Percentiles rank a stretch among this genome's conserved stretches.
Conservation (phyloP, 2,113 vertebrate species). For the Nanger granti region DNA sequence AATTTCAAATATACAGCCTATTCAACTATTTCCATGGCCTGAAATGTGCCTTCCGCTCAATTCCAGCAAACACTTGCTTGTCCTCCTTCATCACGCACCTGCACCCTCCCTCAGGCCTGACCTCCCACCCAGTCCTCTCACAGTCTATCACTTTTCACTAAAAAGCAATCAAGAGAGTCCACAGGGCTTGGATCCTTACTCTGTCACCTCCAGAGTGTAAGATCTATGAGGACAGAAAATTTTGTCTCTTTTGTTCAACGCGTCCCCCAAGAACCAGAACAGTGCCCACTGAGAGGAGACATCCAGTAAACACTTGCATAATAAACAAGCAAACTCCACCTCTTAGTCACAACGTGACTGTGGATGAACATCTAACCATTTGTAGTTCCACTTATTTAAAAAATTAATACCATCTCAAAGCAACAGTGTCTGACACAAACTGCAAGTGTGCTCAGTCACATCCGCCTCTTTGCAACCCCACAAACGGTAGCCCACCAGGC, state of each 20-base stretch:
- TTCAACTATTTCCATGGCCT: not conserved
- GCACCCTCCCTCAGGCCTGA: not conserved
- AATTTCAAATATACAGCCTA: not conserved
- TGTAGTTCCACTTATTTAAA: not conserved
- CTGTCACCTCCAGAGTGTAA: not conserved
- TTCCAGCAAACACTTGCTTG: not conserved
- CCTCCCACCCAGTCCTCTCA: not conserved
- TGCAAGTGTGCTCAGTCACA: not conserved
- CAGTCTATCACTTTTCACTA: not conserved
- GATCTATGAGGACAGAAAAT: not conserved
- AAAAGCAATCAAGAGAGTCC: not conserved
- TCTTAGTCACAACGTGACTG: not conserved
- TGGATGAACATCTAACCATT: not conserved
- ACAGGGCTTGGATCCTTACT: not conserved
- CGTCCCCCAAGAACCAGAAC: not conserved
- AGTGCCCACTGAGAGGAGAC: not conserved
- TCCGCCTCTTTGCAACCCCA: not conserved
- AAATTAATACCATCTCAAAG: not conserved
- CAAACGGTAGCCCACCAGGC: fast-evolving
- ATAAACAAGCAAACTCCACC: not conserved
- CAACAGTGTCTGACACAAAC: not conserved
- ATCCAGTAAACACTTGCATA: not conserved
- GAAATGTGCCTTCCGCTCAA: not conserved
- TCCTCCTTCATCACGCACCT: not conserved
- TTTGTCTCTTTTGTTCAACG: not conserved